Percentiles rank a stretch among this genome's conserved stretches.
Evolutionary conservation across 92 coral and sea anemone species (phyloP).

Genomic region (Scolanthus callimorphus): DNA sequence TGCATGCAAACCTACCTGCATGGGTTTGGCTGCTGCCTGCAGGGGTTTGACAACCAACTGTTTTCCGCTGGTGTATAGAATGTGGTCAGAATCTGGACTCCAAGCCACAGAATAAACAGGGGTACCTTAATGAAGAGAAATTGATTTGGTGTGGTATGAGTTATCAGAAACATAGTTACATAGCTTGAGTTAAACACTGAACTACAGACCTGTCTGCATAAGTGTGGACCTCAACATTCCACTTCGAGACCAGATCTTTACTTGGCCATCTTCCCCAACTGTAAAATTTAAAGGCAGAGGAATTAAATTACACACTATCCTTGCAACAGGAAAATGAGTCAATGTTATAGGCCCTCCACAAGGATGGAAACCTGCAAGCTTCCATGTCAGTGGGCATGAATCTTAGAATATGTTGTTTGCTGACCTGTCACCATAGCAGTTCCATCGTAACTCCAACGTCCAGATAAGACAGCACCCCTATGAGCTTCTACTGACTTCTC

Average conservation of each 20-base stretch:
- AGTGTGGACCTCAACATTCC: constrained; percentile 97
- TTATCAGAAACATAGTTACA: no score
- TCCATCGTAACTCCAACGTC: constrained; percentile 98
- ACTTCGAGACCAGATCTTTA: constrained; percentile 97
- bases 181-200: no score
- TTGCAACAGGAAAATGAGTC: no score
- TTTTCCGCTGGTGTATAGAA: constrained; percentile 90
- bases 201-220: constrained; percentile 77
- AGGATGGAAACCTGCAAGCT: no score
- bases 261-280: constrained; percentile 99
- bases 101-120: constrained; percentile 96
- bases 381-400: no score
- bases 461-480: constrained; percentile 95
- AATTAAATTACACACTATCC: no score
- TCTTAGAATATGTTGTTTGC: no score
- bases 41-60: constrained; percentile 94
- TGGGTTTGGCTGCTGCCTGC: constrained; percentile 98
- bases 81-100: constrained; percentile 98
- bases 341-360: no score
- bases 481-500: constrained; percentile 99
- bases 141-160: no score
- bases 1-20: constrained; percentile 91
- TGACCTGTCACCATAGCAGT: constrained; percentile 98
- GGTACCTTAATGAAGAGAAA: constrained; percentile 50
- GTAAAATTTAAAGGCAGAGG: background rate